A percentile compares a stretch with the other conserved stretches of the same genome.
Conservation (phyloP, 2,888 invertebrate genomes). For the Adelphocoris suturalis region DNA sequence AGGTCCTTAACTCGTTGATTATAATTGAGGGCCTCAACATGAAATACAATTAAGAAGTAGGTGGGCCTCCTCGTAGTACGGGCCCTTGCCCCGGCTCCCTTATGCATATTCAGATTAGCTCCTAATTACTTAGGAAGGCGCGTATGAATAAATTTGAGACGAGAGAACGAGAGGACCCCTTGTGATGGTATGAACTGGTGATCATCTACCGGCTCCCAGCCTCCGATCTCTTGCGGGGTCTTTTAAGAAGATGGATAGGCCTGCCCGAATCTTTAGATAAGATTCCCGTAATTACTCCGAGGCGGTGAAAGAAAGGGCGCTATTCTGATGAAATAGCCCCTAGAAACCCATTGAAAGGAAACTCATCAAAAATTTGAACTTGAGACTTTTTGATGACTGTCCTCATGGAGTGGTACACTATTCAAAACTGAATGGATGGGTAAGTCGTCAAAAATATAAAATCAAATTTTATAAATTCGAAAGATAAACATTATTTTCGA, state of each 20-base stretch:
- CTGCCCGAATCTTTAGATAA: conserved; percentile 4
- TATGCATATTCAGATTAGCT: conserved; percentile 66
- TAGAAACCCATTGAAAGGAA: not conserved
- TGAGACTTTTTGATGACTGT: too few species aligned
- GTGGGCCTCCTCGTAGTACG: conserved; percentile 44
- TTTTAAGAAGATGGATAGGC: conserved; percentile 14
- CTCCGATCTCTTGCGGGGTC: not conserved
- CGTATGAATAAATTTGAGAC: conserved; percentile 60
- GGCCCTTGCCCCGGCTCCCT: conserved; percentile 36
- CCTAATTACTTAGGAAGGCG: conserved; percentile 63
- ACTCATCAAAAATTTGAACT: too few species aligned
- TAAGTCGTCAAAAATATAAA: too few species aligned
- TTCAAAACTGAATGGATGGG: too few species aligned
- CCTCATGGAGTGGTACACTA: too few species aligned
- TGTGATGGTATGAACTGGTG: conserved; percentile 34
- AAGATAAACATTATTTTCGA: too few species aligned
- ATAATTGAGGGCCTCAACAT: conserved; percentile 63
- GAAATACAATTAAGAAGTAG: conserved; percentile 64
- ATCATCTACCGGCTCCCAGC: conserved; percentile 26
- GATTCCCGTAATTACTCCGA: not conserved
- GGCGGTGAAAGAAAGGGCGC: not conserved
- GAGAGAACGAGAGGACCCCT: not conserved
- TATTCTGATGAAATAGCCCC: not conserved
- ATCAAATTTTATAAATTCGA: too few species aligned
- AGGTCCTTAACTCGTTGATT: conserved; percentile 58